These are phyloP conservation scores for Horisme vitalbata DNA, from an alignment of 2,888 invertebrate species.

Conservation along the genomic window DNA sequence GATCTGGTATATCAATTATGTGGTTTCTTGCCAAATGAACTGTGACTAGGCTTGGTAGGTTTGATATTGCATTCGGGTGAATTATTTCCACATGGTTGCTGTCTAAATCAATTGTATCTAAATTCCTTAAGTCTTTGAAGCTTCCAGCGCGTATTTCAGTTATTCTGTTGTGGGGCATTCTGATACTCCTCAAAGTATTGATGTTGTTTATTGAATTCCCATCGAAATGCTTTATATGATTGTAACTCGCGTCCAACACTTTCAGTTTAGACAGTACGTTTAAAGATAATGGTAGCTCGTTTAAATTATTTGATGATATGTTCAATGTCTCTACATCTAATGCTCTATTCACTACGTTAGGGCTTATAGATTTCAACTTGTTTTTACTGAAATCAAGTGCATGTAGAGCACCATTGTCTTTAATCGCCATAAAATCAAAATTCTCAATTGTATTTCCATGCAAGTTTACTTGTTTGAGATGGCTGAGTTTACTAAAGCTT, in stretches of 20 bases:
- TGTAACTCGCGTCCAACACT: constrained; percentile 90
- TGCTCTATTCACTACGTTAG: constrained; percentile 84
- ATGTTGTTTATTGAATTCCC: constrained; percentile 87
- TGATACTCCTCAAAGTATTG: constrained; percentile 86
- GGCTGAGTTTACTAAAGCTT: constrained; percentile 84
- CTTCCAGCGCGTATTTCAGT: constrained; percentile 87
- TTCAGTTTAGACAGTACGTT: constrained; percentile 86
- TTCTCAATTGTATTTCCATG: constrained; percentile 89
- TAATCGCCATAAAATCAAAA: constrained; percentile 86
- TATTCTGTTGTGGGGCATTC: constrained; percentile 89
- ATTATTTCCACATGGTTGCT: constrained; percentile 90
- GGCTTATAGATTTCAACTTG: constrained; percentile 86
- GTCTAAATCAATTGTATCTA: constrained; percentile 90
- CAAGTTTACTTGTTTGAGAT: constrained; percentile 87
- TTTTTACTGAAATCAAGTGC: constrained; percentile 90
- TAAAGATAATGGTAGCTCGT: constrained; percentile 87
- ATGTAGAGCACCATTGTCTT: constrained; percentile 85
- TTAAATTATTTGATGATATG: constrained; percentile 89
- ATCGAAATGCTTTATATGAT: constrained; percentile 87
- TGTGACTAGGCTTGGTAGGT: constrained; percentile 86
- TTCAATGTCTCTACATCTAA: constrained; percentile 88
- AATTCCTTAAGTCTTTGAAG: constrained; percentile 86
- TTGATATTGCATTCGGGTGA: constrained; percentile 87
- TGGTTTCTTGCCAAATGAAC: constrained; percentile 88
- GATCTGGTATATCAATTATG: constrained; percentile 88